Base-by-base conservation (phyloP, 2,797 vertebrate species). In the Rhyacichthys aspro region DNA sequence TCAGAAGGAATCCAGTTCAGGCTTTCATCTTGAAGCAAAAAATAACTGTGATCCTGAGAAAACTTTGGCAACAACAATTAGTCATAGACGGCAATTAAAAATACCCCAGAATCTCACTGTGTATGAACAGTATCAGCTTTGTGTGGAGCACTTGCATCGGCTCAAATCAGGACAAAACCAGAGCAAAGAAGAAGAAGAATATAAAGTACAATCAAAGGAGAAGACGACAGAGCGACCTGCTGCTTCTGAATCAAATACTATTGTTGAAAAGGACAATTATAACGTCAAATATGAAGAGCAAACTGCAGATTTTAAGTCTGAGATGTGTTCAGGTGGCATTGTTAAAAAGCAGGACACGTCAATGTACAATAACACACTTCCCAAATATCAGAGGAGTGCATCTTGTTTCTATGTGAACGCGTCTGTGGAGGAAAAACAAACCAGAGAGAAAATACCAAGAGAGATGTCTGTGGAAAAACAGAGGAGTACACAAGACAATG, bases 71-170 rank as follows among this genome's bases (percentile, higher is more conserved):
- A n/a, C n/a, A n/a, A n/a, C n/a, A n/a, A n/a, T n/a, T n/a, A n/a
- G n/a, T n/a, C n/a, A n/a, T n/a, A n/a, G n/a, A 32, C 23, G n/a
- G 44, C 9, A 48, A 19, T 18, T 63, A 4, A 60, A 79, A 59
- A 53, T 37, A 28, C 48, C 55, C 9, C 6, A 8, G 37, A 39
- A 62, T 6, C 6, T 81, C 8, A 85, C 76, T 43, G 69, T 88
- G 8, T 85, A 86, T 59, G 81, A 91, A 56, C 85, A 75, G 50
- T 91, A 91, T 70, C 82, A 86, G 43, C 79, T 83, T 44, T 92
- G 68, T 72, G 60, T 86, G 45, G 50, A 70, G 55, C 70, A 80
- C 32, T 15, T 90, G 62, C 69, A 63, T 32, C 53, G 18, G 11
- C 39, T 70, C 43, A 70, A 57, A 55, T 3, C 3, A 11, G 58